Base-by-base conservation (phyloP, 2,797 vertebrate species). In the Notolepis coatsorum region DNA sequence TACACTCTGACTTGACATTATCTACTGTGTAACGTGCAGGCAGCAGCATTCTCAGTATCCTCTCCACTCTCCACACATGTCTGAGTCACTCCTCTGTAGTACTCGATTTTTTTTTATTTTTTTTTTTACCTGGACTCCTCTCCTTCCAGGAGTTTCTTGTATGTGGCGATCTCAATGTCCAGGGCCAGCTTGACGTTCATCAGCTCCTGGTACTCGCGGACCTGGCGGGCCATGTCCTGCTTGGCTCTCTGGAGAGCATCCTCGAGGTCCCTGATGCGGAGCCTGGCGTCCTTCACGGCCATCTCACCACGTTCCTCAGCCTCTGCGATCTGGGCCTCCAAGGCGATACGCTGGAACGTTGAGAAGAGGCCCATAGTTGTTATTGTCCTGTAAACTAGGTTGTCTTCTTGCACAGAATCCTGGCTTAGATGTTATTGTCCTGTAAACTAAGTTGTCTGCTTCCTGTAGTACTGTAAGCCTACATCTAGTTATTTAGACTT, bases 161-260 rank as follows among this genome's bases (percentile, higher is more conserved):
- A 94, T 10, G 91, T 94, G 56, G 93, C 93, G 0, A 86, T 90
- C 73, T 93, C 86, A 63, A 90, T 92, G 71, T 94, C 93, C 74
- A 93, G 86, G 53, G 84, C 90, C 60, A 93, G 55, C 63, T 93
- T 94, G 77, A 93, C 73, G 17, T 91, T 90, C 83, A 89, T 93
- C 37, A 98, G 93, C 4, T 96, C 95, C 88, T 97, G 96, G 84
- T 98, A 97, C 47, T 91, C 89, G 41, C 65, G 37, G 51, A 94
- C 85, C 59, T 92, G 89, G 66, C 71, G 65, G 30, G 81, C 82
- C 88, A 92, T 88, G 68, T 93, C 88, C 52, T 89, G 85, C 46
- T 90, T 91, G 63, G 91, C 76, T 86, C 79, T 92, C 65, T 90
- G 87, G 31, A 92, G 83, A 51, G 87, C 90, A 0, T 81, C 80